A percentile compares a stretch with the other conserved stretches of the same genome.
phyloP scores from a whole-genome alignment of 2,888 invertebrate genomes.

The Sthenelais limicola region DNA sequence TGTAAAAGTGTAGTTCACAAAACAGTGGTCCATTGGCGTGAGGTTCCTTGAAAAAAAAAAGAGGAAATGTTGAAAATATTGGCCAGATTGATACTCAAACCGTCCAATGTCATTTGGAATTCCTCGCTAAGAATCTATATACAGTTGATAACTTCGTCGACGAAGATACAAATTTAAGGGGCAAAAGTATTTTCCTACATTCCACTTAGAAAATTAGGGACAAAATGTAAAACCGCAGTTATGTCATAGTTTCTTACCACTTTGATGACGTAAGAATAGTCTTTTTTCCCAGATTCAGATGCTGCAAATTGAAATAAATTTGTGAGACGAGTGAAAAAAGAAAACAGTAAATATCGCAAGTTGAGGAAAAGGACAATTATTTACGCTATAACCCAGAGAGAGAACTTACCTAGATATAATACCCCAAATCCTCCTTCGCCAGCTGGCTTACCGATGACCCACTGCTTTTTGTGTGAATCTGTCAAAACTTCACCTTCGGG shows the following conservation, averaged over 20 bases:
- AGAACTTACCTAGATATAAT: constrained; percentile 83
- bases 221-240: too few relatives aligned
- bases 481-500: constrained; percentile 83
- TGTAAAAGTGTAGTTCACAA: constrained; percentile 97
- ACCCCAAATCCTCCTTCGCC: constrained; percentile 95
- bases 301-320: constrained; percentile 6
- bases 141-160: too few relatives aligned
- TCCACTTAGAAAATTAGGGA: too few relatives aligned
- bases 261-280: constrained; percentile 63
- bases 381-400: background rate
- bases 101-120: too few relatives aligned
- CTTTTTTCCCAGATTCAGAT: constrained; percentile 8
- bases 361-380: too few relatives aligned
- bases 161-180: too few relatives aligned
- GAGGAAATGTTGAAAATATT: too few relatives aligned
- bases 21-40: constrained; percentile 96
- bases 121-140: too few relatives aligned
- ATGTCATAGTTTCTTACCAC: constrained; percentile 61
- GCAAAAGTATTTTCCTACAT: too few relatives aligned
- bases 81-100: too few relatives aligned
- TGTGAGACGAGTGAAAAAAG: constrained; percentile 1
- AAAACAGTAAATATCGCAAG: too few relatives aligned
- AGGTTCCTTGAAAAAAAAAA: constrained; percentile 82
- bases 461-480: constrained; percentile 84
- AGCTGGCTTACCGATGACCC: constrained; percentile 89